Percentiles rank a stretch among this genome's conserved stretches.
Conservation (phyloP, 2,888 invertebrate species). For the Volucella bombylans region DNA sequence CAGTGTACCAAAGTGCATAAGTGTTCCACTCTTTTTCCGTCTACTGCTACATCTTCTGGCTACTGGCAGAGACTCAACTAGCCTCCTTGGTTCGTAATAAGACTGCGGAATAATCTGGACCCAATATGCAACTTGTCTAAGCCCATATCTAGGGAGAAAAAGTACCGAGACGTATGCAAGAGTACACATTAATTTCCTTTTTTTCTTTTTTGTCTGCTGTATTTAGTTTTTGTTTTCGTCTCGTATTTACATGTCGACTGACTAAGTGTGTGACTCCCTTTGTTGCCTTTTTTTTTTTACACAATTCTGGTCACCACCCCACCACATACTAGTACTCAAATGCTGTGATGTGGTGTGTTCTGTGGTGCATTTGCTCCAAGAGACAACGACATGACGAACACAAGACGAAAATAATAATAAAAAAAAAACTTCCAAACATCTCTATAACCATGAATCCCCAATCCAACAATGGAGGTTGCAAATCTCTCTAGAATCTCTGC, state of each 20-base stretch:
- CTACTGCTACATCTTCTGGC: constrained; percentile 1
- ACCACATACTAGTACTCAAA: constrained; percentile 9
- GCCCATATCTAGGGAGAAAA: constrained; percentile 1
- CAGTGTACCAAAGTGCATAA: constrained; percentile 59
- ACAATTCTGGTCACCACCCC: neutral
- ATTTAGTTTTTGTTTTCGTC: constrained; percentile 50
- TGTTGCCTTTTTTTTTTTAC: constrained; percentile 37
- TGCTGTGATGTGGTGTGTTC: constrained; percentile 21
- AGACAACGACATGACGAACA: constrained; percentile 18
- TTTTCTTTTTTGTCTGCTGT: constrained; percentile 13
- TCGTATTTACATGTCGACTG: constrained; percentile 53
- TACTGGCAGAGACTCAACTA: constrained; percentile 34
- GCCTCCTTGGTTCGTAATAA: constrained; percentile 53
- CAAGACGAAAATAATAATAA: constrained; percentile 43
- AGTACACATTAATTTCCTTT: constrained; percentile 16
- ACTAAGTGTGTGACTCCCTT: constrained; percentile 45
- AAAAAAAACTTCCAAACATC: neutral
- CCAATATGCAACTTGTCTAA: constrained; percentile 46
- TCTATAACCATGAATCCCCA: no score
- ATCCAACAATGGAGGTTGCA: constrained; percentile 49
- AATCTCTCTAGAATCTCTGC: constrained; percentile 57
- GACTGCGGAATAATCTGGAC: constrained; percentile 58
- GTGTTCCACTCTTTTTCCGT: constrained; percentile 49
- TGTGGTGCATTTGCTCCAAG: constrained; percentile 10
- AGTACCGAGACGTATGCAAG: neutral